Evolutionary conservation across 92 coral and sea anemone genomes (phyloP).

Genomic region (Palythoa heliodiscus): DNA sequence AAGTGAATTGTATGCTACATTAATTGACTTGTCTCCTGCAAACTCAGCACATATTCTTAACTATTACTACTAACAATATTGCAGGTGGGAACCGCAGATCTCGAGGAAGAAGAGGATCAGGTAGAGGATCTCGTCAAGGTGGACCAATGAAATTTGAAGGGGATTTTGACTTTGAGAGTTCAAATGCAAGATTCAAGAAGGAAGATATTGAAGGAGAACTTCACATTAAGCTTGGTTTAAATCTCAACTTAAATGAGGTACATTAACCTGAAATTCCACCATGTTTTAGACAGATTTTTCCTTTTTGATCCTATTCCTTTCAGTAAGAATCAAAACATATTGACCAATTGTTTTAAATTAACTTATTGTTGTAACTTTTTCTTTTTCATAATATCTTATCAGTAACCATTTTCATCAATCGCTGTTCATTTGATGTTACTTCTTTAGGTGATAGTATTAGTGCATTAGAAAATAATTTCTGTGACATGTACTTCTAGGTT

Average conservation of each 20-base stretch:
- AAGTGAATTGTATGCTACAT: no score
- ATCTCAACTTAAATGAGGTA: slow-evolving; percentile 73
- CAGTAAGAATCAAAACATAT: no score
- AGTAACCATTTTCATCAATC: no score
- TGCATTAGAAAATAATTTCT: no score
- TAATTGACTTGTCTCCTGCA: no score
- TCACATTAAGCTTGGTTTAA: slow-evolving; percentile 74
- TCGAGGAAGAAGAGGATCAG: slow-evolving; percentile 79
- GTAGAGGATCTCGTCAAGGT: slow-evolving; percentile 65
- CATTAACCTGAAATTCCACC: neutral
- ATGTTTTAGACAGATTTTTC: neutral
- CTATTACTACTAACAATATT: neutral
- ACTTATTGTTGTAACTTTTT: no score
- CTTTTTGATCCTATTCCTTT: no score
- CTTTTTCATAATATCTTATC: no score
- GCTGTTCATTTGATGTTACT: no score
- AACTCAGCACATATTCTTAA: neutral
- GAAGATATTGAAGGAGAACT: slow-evolving; percentile 94
- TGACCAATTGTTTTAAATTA: no score
- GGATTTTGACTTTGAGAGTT: slow-evolving; percentile 98
- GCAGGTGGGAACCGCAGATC: slow-evolving; percentile 66
- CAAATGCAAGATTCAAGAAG: slow-evolving; percentile 94
- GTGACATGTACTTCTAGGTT: no score
- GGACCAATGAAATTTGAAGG: slow-evolving; percentile 89
- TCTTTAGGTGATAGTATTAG: no score